Conservation (phyloP, 2,888 invertebrate species). For the Torymus aiolomorphi region DNA sequence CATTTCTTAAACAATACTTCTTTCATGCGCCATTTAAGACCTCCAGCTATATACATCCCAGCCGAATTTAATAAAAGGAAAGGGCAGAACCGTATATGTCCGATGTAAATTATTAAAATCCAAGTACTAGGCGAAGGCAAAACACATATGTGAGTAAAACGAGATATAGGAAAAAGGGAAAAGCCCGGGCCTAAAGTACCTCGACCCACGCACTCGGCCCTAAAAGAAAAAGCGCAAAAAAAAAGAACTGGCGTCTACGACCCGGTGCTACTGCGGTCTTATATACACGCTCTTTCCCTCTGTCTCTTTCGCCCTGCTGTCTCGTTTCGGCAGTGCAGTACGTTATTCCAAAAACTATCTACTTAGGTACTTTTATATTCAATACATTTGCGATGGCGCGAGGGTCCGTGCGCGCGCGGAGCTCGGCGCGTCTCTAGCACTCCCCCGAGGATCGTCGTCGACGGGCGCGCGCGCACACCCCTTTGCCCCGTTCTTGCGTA, state of each 20-base stretch:
- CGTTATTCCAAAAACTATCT: constrained; percentile 72
- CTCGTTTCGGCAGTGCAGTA: constrained; percentile 59
- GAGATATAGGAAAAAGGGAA: constrained; percentile 11
- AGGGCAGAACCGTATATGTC: neutral
- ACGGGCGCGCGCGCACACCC: constrained; percentile 9
- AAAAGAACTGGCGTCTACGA: neutral
- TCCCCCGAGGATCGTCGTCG: constrained; percentile 66
- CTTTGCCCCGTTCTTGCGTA: constrained; percentile 15
- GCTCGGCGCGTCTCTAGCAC: constrained; percentile 64
- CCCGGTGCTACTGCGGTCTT: neutral
- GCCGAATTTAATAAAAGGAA: constrained; percentile 25
- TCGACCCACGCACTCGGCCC: no score
- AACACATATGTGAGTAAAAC: constrained; percentile 31
- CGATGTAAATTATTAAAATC: constrained; percentile 45
- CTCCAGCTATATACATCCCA: constrained; percentile 8
- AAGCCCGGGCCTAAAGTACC: no score
- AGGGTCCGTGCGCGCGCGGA: constrained; percentile 53
- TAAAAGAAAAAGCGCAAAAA: neutral
- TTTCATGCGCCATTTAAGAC: constrained; percentile 51
- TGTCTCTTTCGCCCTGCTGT: neutral
- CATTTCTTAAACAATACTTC: neutral
- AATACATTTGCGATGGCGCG: constrained; percentile 70
- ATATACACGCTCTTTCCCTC: neutral
- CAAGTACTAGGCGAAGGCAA: constrained; percentile 27
- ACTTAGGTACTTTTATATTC: constrained; percentile 74